These are phyloP conservation scores for Sapayoa aenigma DNA, from an alignment of 2,113 vertebrate species.

Conservation along the genomic window DNA sequence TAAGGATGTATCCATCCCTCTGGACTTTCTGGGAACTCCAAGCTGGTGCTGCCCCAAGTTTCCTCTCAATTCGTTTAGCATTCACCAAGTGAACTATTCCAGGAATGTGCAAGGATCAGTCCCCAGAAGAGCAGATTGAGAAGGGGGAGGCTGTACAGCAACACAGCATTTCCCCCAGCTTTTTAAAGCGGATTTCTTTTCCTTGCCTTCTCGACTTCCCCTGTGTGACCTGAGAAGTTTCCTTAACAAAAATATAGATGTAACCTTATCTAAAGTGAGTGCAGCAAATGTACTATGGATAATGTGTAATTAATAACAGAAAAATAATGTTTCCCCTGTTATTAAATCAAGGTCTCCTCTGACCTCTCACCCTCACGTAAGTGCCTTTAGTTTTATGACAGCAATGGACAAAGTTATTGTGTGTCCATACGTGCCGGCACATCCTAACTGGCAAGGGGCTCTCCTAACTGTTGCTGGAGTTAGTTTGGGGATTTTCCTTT, in stretches of 20 bases:
- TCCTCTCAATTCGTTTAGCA: not conserved
- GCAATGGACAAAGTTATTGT: constrained; percentile 50
- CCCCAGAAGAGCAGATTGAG: not conserved
- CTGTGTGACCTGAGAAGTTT: constrained; percentile 16
- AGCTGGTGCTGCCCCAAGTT: not conserved
- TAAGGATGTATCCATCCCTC: not conserved
- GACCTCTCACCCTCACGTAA: constrained; percentile 72
- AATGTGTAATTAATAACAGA: constrained; percentile 78
- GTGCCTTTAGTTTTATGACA: constrained; percentile 74
- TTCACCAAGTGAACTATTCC: constrained; percentile 1
- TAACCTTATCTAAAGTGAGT: constrained; percentile 73
- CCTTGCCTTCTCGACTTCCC: constrained; percentile 43
- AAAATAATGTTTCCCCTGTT: constrained; percentile 62
- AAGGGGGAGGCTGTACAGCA: not conserved
- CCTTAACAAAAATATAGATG: constrained; percentile 69
- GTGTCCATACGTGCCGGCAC: not conserved
- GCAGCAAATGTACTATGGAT: constrained; percentile 55
- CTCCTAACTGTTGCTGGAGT: constrained; percentile 9
- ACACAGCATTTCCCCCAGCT: not conserved
- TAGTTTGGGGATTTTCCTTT: not conserved
- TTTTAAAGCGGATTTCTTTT: not conserved
- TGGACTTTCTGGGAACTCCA: not conserved
- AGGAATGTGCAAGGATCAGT: constrained; percentile 57
- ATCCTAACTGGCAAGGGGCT: not conserved
- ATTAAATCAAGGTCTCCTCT: constrained; percentile 55